Base-by-base conservation (phyloP, 2,797 vertebrate species). In the Danio kyathit region DNA sequence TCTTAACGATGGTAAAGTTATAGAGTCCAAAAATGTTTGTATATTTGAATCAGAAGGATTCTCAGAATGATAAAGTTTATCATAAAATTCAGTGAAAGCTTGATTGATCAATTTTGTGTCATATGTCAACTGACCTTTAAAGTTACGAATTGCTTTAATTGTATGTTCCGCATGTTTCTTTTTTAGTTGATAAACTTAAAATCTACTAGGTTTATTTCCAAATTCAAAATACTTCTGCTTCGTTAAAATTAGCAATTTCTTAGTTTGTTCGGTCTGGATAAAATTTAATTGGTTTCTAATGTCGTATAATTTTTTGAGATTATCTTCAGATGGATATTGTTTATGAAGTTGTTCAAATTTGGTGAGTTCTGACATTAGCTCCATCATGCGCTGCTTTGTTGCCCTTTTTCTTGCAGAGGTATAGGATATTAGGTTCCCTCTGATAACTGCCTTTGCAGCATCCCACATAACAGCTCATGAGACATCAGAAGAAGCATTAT, bases 121-220 rank as follows among this genome's bases (percentile, higher is more conserved):
- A 12, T 11, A 29, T 1, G 56, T n/a, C 51, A 59, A 12, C 4
- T 59, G 56, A 6, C 56, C 17, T 21, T 59, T n/a, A n/a, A 11
- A 59, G 4, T 59, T 19, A 59, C 4, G 1, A 11, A 59, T 29
- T 13, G 49, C 54, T 40, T 74, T 73, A 59, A 79, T 79, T 59
- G 49, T 79, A 11, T 0, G 14, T 13, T 60, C 52, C 2, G 29
- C 40, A 46, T 0, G 5, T 64, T 77, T 64, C 46, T 65, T 77
- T 57, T 82, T 70, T 11, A 11, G 54, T 12, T 81, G 73, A n/a
- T 69, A 57, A 4, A 54, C n/a, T n/a, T n/a, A n/a, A n/a, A n/a
- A n/a, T n/a, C n/a, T n/a, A n/a, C n/a, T n/a, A n/a, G n/a, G n/a
- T 57, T 70, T 70, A 16, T 82, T 82, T 5, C 64, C 80, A 54